These are phyloP conservation scores for Crenichthys baileyi DNA, from an alignment of 2,797 vertebrate species.

Conservation along the genomic window DNA sequence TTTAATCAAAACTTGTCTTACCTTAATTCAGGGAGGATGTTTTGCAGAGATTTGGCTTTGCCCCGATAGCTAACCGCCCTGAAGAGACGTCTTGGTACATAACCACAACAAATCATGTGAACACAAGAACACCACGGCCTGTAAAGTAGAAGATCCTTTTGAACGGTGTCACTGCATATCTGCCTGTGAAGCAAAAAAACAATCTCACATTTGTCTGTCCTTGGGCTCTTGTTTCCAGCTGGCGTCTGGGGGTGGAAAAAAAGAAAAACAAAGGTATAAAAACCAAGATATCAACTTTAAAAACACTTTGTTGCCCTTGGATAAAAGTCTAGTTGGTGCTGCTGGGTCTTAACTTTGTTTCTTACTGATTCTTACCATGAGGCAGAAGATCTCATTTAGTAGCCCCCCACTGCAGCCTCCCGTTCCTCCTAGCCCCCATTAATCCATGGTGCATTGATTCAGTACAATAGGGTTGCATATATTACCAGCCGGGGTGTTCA, in stretches of 20 bases:
- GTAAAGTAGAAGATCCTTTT: conserved; percentile 6
- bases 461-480: conserved; percentile 81
- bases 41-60: conserved; percentile 11
- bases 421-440: conserved; percentile 68
- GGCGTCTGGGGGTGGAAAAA: background rate
- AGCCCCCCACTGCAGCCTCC: conserved; percentile 32
- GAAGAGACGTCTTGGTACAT: background rate
- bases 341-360: conserved; percentile 33
- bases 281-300: conserved; percentile 16
- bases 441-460: conserved; percentile 79
- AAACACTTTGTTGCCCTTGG: conserved; percentile 15
- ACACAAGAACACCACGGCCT: conserved; percentile 21
- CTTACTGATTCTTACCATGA: conserved; percentile 31
- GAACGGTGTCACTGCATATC: conserved; percentile 1
- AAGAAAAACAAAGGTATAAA: conserved; percentile 26
- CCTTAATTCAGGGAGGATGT: conserved; percentile 44
- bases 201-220: conserved; percentile 37
- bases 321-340: conserved; percentile 25
- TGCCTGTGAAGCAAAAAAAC: conserved; percentile 12
- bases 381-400: conserved; percentile 51
- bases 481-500: conserved; percentile 71
- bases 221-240: conserved; percentile 29
- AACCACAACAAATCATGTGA: background rate
- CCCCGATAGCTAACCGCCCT: background rate
- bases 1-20: conserved; percentile 49